Conservation (phyloP, 1,140 invertebrate genomes). For the Vollenhovia emeryi region DNA sequence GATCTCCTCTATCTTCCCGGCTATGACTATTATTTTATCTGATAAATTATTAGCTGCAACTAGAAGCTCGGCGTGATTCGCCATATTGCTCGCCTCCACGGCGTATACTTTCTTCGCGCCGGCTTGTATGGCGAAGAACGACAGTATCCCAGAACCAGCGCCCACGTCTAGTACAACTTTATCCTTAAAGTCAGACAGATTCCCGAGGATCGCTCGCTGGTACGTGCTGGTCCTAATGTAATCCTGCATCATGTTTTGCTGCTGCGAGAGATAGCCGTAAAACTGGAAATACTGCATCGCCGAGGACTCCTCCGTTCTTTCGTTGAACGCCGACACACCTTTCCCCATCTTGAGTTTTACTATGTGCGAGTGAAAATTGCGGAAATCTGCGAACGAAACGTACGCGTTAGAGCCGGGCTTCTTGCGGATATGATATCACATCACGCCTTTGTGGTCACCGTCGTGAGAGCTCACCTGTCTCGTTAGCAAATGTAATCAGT, state of each 20-base stretch:
- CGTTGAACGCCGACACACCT: slow-evolving; percentile 95
- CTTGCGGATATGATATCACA: too few species aligned
- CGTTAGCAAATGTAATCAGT: slow-evolving; percentile 84
- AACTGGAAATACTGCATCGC: slow-evolving; percentile 99
- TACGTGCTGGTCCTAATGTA: slow-evolving; percentile 99
- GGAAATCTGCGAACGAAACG: slow-evolving; percentile 87
- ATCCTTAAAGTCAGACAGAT: slow-evolving; percentile 96
- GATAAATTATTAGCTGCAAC: slow-evolving; percentile 96
- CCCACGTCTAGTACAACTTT: slow-evolving; percentile 98
- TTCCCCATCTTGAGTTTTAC: slow-evolving; percentile 92
- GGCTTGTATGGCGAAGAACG: slow-evolving; percentile 99
- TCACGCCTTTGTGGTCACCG: too few species aligned
- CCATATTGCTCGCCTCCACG: slow-evolving; percentile 99
- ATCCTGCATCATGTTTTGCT: slow-evolving; percentile 99
- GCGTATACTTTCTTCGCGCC: slow-evolving; percentile 99
- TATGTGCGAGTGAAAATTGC: slow-evolving; percentile 92
- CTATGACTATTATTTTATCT: slow-evolving; percentile 95
- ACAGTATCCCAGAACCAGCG: slow-evolving; percentile 98
- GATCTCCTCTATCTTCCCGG: slow-evolving; percentile 99
- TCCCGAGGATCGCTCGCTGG: slow-evolving; percentile 97
- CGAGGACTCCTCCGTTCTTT: slow-evolving; percentile 98
- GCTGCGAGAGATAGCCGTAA: slow-evolving; percentile 99
- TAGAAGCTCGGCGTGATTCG: slow-evolving; percentile 96
- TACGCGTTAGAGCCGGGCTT: background rate
- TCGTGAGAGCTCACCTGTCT: slow-evolving; percentile 84